Evolutionary conservation across 2,888 invertebrate species (phyloP).

Genomic region (Osedax frankpressi): DNA sequence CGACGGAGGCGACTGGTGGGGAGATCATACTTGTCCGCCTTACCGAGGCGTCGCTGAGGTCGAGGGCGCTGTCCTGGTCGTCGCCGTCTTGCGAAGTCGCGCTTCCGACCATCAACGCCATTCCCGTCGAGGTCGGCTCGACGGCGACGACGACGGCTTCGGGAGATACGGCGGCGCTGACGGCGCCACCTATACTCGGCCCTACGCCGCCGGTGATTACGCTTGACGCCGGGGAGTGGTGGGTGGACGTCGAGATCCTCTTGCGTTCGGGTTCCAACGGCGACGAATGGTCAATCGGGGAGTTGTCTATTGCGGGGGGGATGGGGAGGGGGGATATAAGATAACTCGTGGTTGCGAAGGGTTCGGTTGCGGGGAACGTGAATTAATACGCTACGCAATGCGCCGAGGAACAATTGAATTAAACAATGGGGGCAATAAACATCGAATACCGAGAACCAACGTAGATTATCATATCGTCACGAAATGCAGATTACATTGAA

Average conservation of each 20-base stretch:
- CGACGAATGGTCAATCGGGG: background rate
- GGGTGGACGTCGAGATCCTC: background rate
- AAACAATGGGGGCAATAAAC: no score
- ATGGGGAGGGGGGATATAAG: no score
- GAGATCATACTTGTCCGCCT: background rate
- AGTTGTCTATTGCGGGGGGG: background rate
- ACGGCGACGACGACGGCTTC: no score
- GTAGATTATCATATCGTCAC: no score
- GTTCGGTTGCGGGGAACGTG: no score
- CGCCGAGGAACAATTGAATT: no score
- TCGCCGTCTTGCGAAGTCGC: background rate
- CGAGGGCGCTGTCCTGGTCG: background rate
- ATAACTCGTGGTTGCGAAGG: no score
- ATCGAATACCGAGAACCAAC: no score
- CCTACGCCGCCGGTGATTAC: background rate
- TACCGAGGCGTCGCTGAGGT: background rate
- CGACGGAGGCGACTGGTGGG: background rate
- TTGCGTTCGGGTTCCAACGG: background rate
- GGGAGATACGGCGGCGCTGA: background rate
- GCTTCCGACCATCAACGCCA: no score
- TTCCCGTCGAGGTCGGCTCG: no score
- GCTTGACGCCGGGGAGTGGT: background rate
- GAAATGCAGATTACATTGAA: no score
- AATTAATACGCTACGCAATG: no score
- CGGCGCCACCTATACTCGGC: background rate